Evolutionary conservation across 1,140 invertebrate species (phyloP), one percentile per base, ranked within the genome.

Genomic region (Lamellibrachia luymesi): DNA sequence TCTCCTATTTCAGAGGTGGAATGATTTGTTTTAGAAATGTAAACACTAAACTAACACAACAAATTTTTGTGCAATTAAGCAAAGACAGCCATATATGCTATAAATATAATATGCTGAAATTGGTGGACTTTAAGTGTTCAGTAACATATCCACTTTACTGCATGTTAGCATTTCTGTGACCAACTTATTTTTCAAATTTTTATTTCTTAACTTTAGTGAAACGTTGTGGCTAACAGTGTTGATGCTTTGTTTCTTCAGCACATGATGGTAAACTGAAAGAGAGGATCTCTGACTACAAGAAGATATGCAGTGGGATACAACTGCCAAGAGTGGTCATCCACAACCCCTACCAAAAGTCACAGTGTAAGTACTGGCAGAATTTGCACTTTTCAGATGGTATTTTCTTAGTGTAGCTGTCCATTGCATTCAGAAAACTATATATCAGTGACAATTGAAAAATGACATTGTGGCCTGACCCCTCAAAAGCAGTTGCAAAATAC

Each of bases 231-330:
- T 80, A 80, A 80, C 17, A 2, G 7, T 8, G 25, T 8, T 80
- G 13, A 22, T 10, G 64, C 13, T 91, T 22, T 22, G 7, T 64
- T 90, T 92, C 94, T 94, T 13, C 94, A 96, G 96, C 96, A 93
- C 96, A 96, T 93, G 95, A 96, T 92, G 95, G 95, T 10, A 96
- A 96, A 50, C 93, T 98, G 0, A 98, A 98, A 94, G 98, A 98
- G 95, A 97, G 98, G 92, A 97, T 99, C 0, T 97, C 97, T 22
- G 98, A 99, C 96, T 98, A 99, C 64, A 98, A 98, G 94, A 98
- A 98, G 95, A 98, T 99, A 91, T 97, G 98, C 89, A 97, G 97
- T 94, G 97, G 98, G n/a, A 96, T 99, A 90, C 98, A 98, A 96
- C 96, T 99, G 93, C 98, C 98, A 25, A 98, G 98, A 95, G 93